Conservation (phyloP, 2,113 vertebrate genomes). For the Odontesthes bonariensis region DNA sequence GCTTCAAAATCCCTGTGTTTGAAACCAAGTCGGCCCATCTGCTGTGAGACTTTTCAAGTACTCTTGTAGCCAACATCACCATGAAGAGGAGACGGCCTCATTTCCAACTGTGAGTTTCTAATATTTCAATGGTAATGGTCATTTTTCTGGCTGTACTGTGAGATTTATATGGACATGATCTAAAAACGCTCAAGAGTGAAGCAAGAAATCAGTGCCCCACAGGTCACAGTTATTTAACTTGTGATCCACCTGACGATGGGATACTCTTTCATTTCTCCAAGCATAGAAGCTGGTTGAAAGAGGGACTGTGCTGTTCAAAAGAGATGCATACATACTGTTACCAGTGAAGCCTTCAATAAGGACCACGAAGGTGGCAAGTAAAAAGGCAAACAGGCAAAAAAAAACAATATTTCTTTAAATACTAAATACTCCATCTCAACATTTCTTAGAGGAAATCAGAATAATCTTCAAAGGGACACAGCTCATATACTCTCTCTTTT, state of each 20-base stretch:
- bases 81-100: conserved; percentile 16
- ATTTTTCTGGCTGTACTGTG: conserved; percentile 25
- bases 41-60: conserved; percentile 26
- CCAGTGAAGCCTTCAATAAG: background rate
- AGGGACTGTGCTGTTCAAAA: background rate
- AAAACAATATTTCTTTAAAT: background rate
- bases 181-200: conserved; percentile 49
- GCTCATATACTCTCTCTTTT: background rate
- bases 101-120: conserved; percentile 42
- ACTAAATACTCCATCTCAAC: too few relatives aligned
- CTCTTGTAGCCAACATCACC: conserved; percentile 37
- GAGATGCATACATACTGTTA: conserved; percentile 21
- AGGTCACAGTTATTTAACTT: conserved; percentile 57
- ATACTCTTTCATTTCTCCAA: conserved; percentile 45
- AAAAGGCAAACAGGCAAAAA: background rate
- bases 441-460: background rate
- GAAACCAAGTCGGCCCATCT: conserved; percentile 42
- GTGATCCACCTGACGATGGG: conserved; percentile 48
- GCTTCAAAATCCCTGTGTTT: conserved; percentile 33
- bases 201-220: conserved; percentile 48
- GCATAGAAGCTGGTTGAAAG: conserved; percentile 33
- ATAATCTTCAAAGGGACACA: background rate
- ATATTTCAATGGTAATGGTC: conserved; percentile 31
- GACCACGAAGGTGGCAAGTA: background rate
- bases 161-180: conserved; percentile 42